Conservation (phyloP, 2,888 invertebrate species). For the Hetaerina titia region DNA sequence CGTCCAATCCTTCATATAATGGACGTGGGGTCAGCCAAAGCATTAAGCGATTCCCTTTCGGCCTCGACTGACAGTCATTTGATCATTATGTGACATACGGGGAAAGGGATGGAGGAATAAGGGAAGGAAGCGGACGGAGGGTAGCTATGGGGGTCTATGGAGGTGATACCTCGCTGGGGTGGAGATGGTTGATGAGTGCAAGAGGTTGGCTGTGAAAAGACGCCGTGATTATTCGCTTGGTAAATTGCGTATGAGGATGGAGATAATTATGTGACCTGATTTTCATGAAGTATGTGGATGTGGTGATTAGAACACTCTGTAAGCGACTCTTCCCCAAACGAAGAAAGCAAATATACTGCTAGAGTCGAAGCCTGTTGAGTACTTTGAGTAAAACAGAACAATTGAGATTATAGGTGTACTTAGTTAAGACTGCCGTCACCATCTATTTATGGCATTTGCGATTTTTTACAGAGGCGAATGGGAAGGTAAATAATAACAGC, state of each 20-base stretch:
- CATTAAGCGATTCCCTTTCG: slow-evolving; percentile 54
- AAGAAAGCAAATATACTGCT: no score
- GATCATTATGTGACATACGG: slow-evolving; percentile 45
- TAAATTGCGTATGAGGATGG: slow-evolving; percentile 1
- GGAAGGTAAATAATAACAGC: no score
- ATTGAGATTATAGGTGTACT: no score
- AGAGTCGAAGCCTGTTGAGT: no score
- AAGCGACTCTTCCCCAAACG: not conserved
- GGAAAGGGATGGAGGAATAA: no score
- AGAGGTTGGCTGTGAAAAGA: not conserved
- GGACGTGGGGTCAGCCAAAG: not conserved
- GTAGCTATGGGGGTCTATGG: not conserved
- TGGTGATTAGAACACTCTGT: not conserved
- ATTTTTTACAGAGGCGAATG: no score
- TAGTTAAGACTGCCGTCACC: no score
- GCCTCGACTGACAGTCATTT: slow-evolving; percentile 39
- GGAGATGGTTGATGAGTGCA: not conserved
- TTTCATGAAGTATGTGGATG: not conserved
- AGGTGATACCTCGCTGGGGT: not conserved
- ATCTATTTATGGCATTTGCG: no score
- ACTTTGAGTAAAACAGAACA: no score
- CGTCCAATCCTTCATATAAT: not conserved
- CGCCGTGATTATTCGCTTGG: not conserved
- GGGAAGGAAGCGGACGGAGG: not conserved
- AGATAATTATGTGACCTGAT: slow-evolving; percentile 43